Conservation (phyloP, 92 coral and sea anemone genomes). For the Diadumene lineata region DNA sequence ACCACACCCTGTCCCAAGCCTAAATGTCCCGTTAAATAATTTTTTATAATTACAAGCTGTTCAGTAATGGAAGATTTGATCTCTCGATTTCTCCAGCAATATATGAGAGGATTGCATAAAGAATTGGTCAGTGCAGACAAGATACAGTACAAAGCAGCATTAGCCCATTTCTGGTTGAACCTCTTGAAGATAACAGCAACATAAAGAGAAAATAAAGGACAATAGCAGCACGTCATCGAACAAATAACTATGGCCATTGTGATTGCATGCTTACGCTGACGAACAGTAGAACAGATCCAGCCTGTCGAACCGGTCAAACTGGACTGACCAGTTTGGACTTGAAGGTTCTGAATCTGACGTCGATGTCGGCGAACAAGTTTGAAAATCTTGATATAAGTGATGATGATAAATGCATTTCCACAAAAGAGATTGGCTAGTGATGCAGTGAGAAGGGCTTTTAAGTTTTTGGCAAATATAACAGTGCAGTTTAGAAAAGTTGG, state of each 20-base stretch:
- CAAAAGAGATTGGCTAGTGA: background rate
- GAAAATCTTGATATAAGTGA: constrained; percentile 19
- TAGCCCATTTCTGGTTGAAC: background rate
- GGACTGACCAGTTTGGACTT: background rate
- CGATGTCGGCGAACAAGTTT: constrained; percentile 31
- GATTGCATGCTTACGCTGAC: constrained; percentile 31
- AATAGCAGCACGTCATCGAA: constrained; percentile 16
- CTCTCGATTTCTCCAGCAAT: constrained; percentile 39
- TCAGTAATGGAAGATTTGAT: constrained; percentile 11
- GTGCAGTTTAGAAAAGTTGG: background rate
- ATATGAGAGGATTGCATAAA: constrained; percentile 41
- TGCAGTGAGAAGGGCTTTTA: background rate
- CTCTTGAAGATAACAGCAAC: background rate
- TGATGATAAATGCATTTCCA: background rate
- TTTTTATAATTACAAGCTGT: background rate
- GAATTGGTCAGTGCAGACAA: constrained; percentile 19
- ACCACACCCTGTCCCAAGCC: no score
- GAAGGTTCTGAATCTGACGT: constrained; percentile 26
- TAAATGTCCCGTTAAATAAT: background rate
- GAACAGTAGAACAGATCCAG: background rate
- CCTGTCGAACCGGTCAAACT: background rate
- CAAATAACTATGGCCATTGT: constrained; percentile 36
- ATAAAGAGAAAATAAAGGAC: constrained; percentile 14
- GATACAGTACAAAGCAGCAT: background rate
- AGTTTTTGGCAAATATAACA: background rate